Evolutionary conservation across 2,797 vertebrate species (phyloP), one percentile per base, ranked within the genome.

Genomic region (Sebastes iracundus): DNA sequence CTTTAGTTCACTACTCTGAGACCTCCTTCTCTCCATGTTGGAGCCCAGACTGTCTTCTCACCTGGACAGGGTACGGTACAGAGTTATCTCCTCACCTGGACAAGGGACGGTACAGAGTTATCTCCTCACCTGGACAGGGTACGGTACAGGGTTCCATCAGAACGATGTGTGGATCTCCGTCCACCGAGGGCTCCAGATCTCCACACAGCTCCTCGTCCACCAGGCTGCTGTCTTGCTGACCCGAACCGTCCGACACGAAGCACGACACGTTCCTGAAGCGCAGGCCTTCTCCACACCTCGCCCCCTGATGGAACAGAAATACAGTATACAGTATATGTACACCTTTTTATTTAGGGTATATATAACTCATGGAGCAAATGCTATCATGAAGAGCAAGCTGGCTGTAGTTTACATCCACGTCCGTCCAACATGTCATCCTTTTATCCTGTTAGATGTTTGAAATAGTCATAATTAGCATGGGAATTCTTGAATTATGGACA

Each of bases 141-240:
- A 97, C 95, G 4, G 96, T 97, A 60, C 98, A 99, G 3, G 93
- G 56, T 91, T 98, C 97, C 86, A 98, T 96, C 53, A 99, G 94
- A 22, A 96, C 72, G 20, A 97, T 93, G 62, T 95, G 95, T 55
- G 95, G 94, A 71, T 96, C 95, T 85, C 96, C 96, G 0, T 98
- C 96, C 88, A 98, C 94, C 13, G 94, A 80, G 63, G 96, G 97
- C 61, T 98, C 97, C 89, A 96, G 88, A 32, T 98, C 96, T 68
- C 96, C 94, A 86, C 98, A 99, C 64, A 98, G 96, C 83, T 98
- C 98, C 16, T 99, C 98, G 32, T 99, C 98, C 68, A 99, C 97
- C 75, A 92, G 70, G 90, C 96, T 97, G 79, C 96, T 95, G 53
- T 91, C 79, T 66, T 96, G 96, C 88, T 94, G 95, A 67, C 58